Percentiles rank a stretch among this genome's conserved stretches.
Conservation (phyloP, 2,797 vertebrate genomes). For the Sebastes dallii region DNA sequence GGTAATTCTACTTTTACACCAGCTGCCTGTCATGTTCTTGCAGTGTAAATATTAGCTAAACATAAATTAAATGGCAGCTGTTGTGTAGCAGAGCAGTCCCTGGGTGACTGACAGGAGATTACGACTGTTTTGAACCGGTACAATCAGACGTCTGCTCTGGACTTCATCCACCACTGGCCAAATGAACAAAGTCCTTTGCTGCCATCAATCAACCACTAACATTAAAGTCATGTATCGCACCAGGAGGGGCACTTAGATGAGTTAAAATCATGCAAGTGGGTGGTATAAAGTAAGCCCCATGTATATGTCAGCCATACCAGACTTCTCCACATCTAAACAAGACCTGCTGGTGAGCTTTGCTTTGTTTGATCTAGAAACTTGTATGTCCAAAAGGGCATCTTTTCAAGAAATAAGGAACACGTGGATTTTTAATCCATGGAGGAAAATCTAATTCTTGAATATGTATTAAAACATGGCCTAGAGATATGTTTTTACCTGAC, state of each 20-base stretch:
- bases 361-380: not conserved
- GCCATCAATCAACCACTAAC: not conserved
- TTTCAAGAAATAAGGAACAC: not conserved
- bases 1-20: too few relatives aligned
- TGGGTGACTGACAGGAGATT: not conserved
- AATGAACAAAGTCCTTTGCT: not conserved
- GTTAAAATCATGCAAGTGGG: conserved; percentile 4
- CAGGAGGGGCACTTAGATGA: not conserved
- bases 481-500: not conserved
- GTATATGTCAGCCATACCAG: conserved; percentile 9
- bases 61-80: not conserved
- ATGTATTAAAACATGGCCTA: not conserved
- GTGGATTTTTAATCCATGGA: not conserved
- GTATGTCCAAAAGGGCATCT: not conserved
- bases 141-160: not conserved
- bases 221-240: not conserved
- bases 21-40: not conserved
- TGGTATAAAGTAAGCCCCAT: conserved; percentile 8
- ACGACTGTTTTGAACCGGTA: not conserved
- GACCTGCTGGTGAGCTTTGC: not conserved
- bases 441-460: not conserved
- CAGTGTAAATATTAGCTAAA: not conserved
- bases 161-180: not conserved
- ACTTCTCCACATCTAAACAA: conserved; percentile 17
- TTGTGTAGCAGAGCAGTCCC: not conserved